Base-by-base conservation (phyloP, 2,113 vertebrate species). In the Gymnogyps californianus region DNA sequence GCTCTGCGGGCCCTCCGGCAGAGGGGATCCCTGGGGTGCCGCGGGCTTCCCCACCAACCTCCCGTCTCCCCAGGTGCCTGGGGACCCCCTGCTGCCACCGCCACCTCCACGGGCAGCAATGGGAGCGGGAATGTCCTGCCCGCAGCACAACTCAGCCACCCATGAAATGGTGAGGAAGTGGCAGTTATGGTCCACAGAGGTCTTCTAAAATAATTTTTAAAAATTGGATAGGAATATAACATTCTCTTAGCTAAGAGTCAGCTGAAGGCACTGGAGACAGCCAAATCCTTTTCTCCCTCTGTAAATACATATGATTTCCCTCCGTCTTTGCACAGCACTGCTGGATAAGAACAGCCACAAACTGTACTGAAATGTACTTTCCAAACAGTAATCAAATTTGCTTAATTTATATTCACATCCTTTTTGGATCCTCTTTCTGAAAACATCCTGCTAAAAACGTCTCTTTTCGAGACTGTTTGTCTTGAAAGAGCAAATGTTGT, bases 1-100 rank as follows among this genome's bases (percentile, higher is more conserved):
- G 29, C 34, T 77, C 20, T 44, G 29, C 0, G 3, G 25, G 9
- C 1, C 15, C 17, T 52, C 6, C 0, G 1, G 57, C 31, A 62
- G 36, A 86, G 16, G 16, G 38, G n/a, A 72, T 38, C 8, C 9
- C 28, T 0, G 1, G 1, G 4, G 54, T 3, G 3, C 26, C 0
- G 0, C 16, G 18, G 52, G 7, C 32, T 51, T 77, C 58, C 38
- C 34, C 32, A 46, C 52, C 57, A 51, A 18, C 28, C 58, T 51
- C 81, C 28, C 17, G 13, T 28, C 13, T 61, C 3, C 16, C 17
- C 61, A 80, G 79, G 31, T 65, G 13, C 46, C 34, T 38, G 26
- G 25, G 18, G 13, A 70, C 11, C 0, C 32, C 16, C 8, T 6
- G 6, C 20, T 61, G 64, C 49, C 78, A 84, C 28, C 13, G 31